Evolutionary conservation across 2,888 invertebrate species (phyloP).

Genomic region (Perizoma flavofasciatum): DNA sequence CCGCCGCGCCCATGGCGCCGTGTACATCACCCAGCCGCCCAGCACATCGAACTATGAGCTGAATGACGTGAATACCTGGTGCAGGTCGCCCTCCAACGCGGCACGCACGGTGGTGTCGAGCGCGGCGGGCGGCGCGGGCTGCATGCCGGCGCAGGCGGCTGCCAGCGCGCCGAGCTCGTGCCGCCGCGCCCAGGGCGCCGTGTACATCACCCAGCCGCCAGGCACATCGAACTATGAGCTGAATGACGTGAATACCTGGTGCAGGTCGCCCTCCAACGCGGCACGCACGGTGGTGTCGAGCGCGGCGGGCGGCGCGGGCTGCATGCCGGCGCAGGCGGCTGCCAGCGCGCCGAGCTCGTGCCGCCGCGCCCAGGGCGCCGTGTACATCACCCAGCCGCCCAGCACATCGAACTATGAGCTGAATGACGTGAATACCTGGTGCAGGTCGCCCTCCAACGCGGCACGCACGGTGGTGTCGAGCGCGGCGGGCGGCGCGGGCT

Average conservation of each 20-base stretch:
- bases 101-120: constrained; percentile 91
- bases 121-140: constrained; percentile 56
- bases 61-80: constrained; percentile 81
- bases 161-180: constrained; percentile 88
- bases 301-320: constrained; percentile 56
- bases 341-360: constrained; percentile 88
- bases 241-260: constrained; percentile 81
- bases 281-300: constrained; percentile 91
- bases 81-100: constrained; percentile 92
- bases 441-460: constrained; percentile 92
- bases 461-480: constrained; percentile 91
- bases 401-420: too few species aligned
- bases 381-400: constrained; percentile 94
- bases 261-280: constrained; percentile 92
- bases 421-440: constrained; percentile 81
- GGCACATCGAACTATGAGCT: too few species aligned
- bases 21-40: constrained; percentile 94
- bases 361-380: constrained; percentile 89
- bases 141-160: constrained; percentile 85
- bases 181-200: constrained; percentile 89
- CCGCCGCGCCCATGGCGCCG: constrained; percentile 89
- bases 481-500: constrained; percentile 56
- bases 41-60: too few species aligned
- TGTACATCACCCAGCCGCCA: constrained; percentile 94
- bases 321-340: constrained; percentile 85